Conservation (phyloP, 2,797 vertebrate species). For the Numenius phaeopus region DNA sequence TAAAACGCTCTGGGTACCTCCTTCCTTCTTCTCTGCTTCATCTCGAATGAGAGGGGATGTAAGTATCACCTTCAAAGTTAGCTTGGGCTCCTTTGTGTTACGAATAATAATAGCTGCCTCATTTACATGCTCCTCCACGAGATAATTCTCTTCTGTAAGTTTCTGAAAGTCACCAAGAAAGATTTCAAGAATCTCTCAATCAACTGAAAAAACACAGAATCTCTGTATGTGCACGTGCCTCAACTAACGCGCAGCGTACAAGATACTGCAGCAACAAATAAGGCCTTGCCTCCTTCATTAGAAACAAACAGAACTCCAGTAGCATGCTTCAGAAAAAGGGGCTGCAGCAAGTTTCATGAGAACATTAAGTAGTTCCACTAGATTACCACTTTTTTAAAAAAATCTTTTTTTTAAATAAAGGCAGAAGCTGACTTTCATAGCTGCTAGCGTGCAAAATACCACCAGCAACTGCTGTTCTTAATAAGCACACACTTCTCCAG, state of each 20-base stretch:
- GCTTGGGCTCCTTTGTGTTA: constrained; percentile 90
- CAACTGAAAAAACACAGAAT: background rate
- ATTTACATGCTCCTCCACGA: constrained; percentile 88
- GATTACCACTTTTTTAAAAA: background rate
- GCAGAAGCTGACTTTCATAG: background rate
- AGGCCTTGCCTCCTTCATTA: background rate
- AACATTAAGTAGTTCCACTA: background rate
- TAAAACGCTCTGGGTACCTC: constrained; percentile 80
- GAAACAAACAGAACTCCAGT: background rate
- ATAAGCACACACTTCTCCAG: fast-evolving
- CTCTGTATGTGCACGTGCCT: background rate
- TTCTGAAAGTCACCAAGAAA: constrained; percentile 87
- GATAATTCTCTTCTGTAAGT: constrained; percentile 94
- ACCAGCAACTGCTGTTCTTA: background rate
- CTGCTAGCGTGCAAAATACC: background rate
- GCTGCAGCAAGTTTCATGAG: background rate
- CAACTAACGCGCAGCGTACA: background rate
- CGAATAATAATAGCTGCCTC: constrained; percentile 93
- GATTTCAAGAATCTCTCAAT: constrained; percentile 67
- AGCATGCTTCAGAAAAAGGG: background rate
- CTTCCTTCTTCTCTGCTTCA: constrained; percentile 87
- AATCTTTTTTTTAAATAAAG: background rate
- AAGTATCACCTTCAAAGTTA: constrained; percentile 95
- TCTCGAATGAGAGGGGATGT: constrained; percentile 95
- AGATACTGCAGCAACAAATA: background rate